Evolutionary conservation across 2,113 vertebrate species (phyloP).

Genomic region (Gavia stellata): DNA sequence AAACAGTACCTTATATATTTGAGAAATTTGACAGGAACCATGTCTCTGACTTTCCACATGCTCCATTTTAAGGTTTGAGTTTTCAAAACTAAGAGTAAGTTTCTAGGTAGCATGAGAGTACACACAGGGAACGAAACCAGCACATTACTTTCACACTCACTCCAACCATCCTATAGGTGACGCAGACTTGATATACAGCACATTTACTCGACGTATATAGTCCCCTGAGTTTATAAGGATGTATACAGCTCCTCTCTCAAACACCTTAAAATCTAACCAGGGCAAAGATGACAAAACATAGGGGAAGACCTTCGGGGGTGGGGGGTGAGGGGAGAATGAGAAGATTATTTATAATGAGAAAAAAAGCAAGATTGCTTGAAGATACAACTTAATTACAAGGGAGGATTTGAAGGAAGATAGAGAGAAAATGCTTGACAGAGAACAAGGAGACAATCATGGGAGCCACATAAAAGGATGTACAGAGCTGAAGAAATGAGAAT

Average conservation of each 20-base stretch:
- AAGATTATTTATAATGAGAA: neutral
- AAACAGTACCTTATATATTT: neutral
- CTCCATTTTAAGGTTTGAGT: neutral
- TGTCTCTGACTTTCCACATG: neutral
- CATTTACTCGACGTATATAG: accelerated
- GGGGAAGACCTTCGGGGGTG: neutral
- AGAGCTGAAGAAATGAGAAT: neutral
- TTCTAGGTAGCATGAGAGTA: neutral
- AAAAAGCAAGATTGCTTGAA: neutral
- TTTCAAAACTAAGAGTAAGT: neutral
- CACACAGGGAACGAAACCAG: neutral
- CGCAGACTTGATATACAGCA: neutral
- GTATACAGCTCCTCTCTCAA: neutral
- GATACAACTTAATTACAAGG: constrained; percentile 4
- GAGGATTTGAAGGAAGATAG: neutral
- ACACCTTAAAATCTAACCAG: neutral
- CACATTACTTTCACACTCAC: neutral
- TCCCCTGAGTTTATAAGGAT: neutral
- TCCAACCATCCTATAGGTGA: no score
- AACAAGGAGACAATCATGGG: constrained; percentile 4
- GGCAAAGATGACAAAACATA: neutral
- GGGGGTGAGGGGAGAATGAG: neutral
- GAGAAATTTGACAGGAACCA: neutral
- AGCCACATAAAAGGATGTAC: neutral
- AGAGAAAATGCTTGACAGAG: neutral